Evolutionary conservation across 1,140 invertebrate species (phyloP), one percentile per base, ranked within the genome.

Genomic region (Brachionus rotundiformis): DNA sequence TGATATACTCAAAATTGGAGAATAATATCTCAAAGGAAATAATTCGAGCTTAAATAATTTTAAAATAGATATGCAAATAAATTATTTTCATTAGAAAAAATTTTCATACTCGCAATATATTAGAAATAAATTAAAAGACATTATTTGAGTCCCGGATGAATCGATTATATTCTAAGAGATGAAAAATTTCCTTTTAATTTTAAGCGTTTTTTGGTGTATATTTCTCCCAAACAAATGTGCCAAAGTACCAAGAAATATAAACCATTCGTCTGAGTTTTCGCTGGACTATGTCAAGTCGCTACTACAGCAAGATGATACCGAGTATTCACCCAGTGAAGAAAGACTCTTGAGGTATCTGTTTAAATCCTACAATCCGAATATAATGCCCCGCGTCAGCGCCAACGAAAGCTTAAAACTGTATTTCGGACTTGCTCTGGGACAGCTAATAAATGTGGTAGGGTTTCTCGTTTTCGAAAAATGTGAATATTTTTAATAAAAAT

Each of bases 391-490:
- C 1, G 31, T 19, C 0, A 59, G 59, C 16, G 6, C 10, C 31
- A 79, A 79, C 27, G 76, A 79, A n/a, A 79, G 76, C 33, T 79
- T 79, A 13, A 79, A 79, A 63, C 29, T 79, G 0, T 79, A 79
- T 41, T 79, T 79, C 11, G 76, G 76, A 16, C 31, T 79, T 23
- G 76, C 76, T 39, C 8, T 79, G 44, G 47, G 29, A 19, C 76
- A 79, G 13, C 47, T 79, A 19, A 63, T 79, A 33, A 79, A 79
- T 25, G 54, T 79, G 49, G 76, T 79, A 79, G 59, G 29, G 5
- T n/a, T n/a, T n/a, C n/a, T n/a, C n/a, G n/a, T n/a, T n/a, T n/a
- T n/a, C n/a, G n/a, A n/a, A n/a, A n/a, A n/a, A n/a, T n/a, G n/a
- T n/a, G n/a, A n/a, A n/a, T n/a, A n/a, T n/a, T n/a, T n/a, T n/a